Evolutionary conservation across 2,797 vertebrate genomes (phyloP).

Genomic region (Sus cebifrons): DNA sequence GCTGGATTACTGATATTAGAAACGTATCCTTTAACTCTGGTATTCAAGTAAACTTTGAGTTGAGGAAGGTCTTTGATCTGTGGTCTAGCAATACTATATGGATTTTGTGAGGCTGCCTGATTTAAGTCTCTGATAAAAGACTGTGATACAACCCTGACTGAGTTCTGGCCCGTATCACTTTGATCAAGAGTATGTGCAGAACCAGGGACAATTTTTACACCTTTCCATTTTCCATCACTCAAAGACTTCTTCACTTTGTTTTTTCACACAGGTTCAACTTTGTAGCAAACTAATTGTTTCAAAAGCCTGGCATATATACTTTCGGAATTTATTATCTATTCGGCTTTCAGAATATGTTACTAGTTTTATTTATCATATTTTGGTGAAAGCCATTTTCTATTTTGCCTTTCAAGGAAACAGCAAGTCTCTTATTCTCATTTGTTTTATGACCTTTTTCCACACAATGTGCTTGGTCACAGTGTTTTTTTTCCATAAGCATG

Average conservation of each 20-base stretch:
- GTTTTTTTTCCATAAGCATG: conserved; percentile 63
- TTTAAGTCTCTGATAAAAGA: conserved; percentile 49
- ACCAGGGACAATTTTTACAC: conserved; percentile 13
- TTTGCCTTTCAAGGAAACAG: conserved; percentile 71
- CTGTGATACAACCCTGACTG: conserved; percentile 33
- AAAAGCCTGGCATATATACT: conserved; percentile 22
- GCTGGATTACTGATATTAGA: conserved; percentile 89
- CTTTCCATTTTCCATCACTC: neutral
- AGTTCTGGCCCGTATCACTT: neutral
- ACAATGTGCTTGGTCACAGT: neutral
- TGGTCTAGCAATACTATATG: conserved; percentile 40
- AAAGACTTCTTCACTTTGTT: neutral
- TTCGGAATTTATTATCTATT: neutral
- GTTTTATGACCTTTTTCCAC: conserved; percentile 61
- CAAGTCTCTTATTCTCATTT: conserved; percentile 61
- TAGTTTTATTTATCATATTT: neutral
- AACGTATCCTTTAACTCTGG: conserved; percentile 88
- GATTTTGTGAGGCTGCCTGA: conserved; percentile 59
- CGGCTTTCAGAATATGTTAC: conserved; percentile 68
- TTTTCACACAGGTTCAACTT: conserved; percentile 60
- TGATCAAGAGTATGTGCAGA: conserved; percentile 46
- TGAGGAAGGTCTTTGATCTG: conserved; percentile 88
- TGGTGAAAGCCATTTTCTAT: neutral
- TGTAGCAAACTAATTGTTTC: conserved; percentile 51
- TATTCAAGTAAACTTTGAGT: conserved; percentile 87